Evolutionary conservation across 2,888 invertebrate species (phyloP).

Genomic region (Lymantria monacha): DNA sequence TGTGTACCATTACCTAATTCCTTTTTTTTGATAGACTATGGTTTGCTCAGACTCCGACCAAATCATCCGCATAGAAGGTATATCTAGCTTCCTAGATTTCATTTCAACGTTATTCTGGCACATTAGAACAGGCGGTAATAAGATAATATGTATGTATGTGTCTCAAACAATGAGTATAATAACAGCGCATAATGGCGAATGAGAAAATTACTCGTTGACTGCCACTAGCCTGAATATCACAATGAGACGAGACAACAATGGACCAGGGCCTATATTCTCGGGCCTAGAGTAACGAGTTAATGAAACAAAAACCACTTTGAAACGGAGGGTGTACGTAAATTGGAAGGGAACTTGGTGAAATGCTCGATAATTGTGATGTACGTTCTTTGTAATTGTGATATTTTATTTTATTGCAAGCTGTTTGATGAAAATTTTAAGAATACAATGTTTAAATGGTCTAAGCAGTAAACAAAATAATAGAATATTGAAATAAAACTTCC

Average conservation of each 20-base stretch:
- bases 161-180: slow-evolving; percentile 72
- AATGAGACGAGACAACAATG: slow-evolving; percentile 70
- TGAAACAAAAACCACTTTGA: slow-evolving; percentile 69
- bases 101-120: slow-evolving; percentile 33
- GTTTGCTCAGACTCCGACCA: too few relatives aligned
- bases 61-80: too few relatives aligned
- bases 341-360: slow-evolving; percentile 39
- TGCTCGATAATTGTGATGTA: slow-evolving; percentile 27
- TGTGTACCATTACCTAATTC: too few relatives aligned
- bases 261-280: slow-evolving; percentile 63
- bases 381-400: not conserved
- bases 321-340: slow-evolving; percentile 64
- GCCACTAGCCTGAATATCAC: slow-evolving; percentile 62
- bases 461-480: too few relatives aligned
- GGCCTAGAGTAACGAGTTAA: slow-evolving; percentile 58
- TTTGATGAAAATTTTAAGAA: too few relatives aligned
- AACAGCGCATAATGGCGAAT: slow-evolving; percentile 71
- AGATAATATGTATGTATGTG: slow-evolving; percentile 64
- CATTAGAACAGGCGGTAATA: slow-evolving; percentile 47
- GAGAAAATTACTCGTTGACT: slow-evolving; percentile 76
- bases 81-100: slow-evolving; percentile 11
- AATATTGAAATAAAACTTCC: too few relatives aligned
- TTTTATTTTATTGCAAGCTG: too few relatives aligned
- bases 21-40: too few relatives aligned
- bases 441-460: too few relatives aligned